A percentile compares a stretch with the other conserved stretches of the same genome.
Evolutionary conservation across 2,888 invertebrate genomes (phyloP).

Genomic region (Ectropis crepuscularia): DNA sequence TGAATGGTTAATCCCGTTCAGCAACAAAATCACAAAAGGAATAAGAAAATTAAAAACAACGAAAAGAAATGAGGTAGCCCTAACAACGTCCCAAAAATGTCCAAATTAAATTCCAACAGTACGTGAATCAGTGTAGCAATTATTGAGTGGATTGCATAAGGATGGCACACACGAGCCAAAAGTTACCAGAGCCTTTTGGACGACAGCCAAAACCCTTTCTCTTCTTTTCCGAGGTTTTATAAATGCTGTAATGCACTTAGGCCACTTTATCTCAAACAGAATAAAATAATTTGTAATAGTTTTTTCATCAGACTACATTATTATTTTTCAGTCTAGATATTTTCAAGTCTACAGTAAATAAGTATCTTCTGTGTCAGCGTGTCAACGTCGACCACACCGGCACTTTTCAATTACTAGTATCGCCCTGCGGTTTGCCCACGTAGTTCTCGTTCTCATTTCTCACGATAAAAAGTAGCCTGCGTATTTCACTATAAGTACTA

Average conservation of each 20-base stretch:
- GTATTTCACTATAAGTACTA: no score
- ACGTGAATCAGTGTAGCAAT: constrained; percentile 52
- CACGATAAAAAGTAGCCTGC: no score
- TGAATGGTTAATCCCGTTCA: background rate
- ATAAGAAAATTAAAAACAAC: constrained; percentile 2
- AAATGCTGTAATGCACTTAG: background rate
- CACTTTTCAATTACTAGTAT: no score
- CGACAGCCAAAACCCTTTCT: constrained; percentile 22
- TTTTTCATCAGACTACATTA: no score
- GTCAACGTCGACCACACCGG: no score
- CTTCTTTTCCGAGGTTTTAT: background rate
- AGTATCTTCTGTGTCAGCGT: no score
- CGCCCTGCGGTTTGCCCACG: no score
- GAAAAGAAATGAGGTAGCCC: constrained; percentile 25
- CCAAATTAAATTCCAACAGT: constrained; percentile 47
- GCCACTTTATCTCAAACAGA: no score
- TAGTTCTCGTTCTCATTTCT: no score
- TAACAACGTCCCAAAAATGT: constrained; percentile 47
- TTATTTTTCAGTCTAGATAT: no score
- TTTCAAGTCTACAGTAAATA: no score
- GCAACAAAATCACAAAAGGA: constrained; percentile 3
- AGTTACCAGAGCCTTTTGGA: constrained; percentile 17
- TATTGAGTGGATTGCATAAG: constrained; percentile 44
- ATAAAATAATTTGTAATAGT: no score
- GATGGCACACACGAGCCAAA: constrained; percentile 38